Conservation (phyloP, 2,113 vertebrate species). For the Heterotilapia buettikoferi region DNA sequence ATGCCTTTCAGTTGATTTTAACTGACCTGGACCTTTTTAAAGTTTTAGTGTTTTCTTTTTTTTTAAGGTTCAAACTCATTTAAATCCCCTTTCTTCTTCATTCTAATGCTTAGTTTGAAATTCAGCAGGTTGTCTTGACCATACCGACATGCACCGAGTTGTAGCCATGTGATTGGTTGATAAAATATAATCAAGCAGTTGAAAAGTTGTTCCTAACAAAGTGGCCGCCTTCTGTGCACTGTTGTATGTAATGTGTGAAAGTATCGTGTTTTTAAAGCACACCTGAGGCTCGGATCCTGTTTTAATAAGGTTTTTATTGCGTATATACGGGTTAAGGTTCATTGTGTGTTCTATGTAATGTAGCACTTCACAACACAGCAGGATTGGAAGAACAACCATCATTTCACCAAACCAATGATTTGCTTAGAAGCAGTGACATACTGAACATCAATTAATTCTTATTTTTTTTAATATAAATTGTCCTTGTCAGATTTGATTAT, state of each 20-base stretch:
- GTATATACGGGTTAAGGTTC: conserved; percentile 42
- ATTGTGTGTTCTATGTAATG: conserved; percentile 38
- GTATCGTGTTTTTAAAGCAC: background rate
- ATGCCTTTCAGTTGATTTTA: background rate
- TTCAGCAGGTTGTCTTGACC: background rate
- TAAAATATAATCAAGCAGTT: background rate
- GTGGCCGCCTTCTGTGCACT: background rate
- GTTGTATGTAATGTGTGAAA: background rate
- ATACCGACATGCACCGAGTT: background rate
- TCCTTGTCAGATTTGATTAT: conserved; percentile 7
- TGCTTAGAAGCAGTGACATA: conserved; percentile 29
- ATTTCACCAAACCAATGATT: conserved; percentile 53
- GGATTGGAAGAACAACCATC: conserved; percentile 41
- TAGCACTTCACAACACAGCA: conserved; percentile 59
- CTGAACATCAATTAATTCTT: conserved; percentile 37
- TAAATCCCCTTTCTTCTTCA: background rate
- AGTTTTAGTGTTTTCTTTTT: background rate
- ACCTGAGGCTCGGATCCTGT: background rate
- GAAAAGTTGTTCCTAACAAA: background rate
- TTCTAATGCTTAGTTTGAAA: background rate
- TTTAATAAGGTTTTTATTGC: conserved; percentile 59
- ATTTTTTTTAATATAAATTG: background rate
- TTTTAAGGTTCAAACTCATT: background rate
- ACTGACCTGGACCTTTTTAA: background rate
- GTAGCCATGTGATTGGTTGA: background rate